Base-by-base conservation (phyloP, 2,888 invertebrate genomes). In the Pristionchus entomophagus region DNA sequence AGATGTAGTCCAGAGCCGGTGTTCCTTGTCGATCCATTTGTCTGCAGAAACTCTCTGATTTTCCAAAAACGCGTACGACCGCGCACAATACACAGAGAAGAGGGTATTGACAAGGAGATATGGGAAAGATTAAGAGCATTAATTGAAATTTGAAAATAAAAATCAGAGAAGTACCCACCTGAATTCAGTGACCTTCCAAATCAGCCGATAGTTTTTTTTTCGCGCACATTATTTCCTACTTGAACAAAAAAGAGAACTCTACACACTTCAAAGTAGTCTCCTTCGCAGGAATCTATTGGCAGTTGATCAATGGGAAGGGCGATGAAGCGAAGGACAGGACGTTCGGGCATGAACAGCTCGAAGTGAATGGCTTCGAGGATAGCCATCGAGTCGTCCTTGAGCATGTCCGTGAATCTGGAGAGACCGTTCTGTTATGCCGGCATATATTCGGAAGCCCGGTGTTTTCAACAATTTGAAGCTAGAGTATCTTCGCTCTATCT, bases 261-360 rank as follows among this genome's bases (percentile, higher is more conserved):
- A 14, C 0, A 2, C n/a, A 73, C 73, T 26, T 73, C 41, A n/a
- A 17, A 80, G 78, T 80, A 80, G 19, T 80, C 78, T 19, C 78
- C 78, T 35, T 80, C 78, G 22, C 78, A 80, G 5, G 51, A 12
- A 35, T 80, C 78, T 5, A 26, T 22, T 3, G 49, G 5, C 26
- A 80, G 32, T 3, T 19, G 22, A 3, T 14, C 41, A n/a, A 51
- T 22, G 17, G 49, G 51, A 6, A 80, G 32, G 8, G 49, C 51
- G 51, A 80, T 80, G 51, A 80, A 80, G 29, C 78, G 78, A 19
- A 80, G 51, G 35, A 51, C 78, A 1, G 78, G 78, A 19, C 78
- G 51, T 29, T 80, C 78, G 29, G 78, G 78, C 51, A 29, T 51
- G 51, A 80, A 80, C 0, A 80, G 5, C 51, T 80, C 78, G 78